These are phyloP conservation scores for Hycleus cichorii DNA, from an alignment of 1,140 invertebrate species.

Conservation along the genomic window DNA sequence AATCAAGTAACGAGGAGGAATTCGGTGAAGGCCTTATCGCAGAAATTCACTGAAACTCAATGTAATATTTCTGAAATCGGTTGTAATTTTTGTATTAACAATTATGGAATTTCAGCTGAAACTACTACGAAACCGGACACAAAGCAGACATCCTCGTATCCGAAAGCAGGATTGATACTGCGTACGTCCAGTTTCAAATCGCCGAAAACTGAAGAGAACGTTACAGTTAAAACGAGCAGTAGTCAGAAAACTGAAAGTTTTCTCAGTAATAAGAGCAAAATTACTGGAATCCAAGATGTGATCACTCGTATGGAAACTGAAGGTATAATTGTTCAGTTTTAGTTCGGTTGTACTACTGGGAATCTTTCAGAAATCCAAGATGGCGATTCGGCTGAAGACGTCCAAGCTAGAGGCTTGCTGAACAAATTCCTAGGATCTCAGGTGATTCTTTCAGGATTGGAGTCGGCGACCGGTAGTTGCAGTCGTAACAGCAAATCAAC, in stretches of 20 bases:
- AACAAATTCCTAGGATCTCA: slow-evolving; percentile 74
- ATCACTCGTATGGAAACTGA: slow-evolving; percentile 60
- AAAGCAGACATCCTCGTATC: slow-evolving; percentile 47
- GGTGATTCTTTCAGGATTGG: slow-evolving; percentile 64
- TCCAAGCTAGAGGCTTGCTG: slow-evolving; percentile 61
- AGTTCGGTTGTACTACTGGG: too few relatives aligned
- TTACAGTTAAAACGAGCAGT: neutral
- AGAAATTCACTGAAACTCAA: slow-evolving; percentile 63
- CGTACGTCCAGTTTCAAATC: slow-evolving; percentile 53
- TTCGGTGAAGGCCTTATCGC: slow-evolving; percentile 62
- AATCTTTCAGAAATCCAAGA: slow-evolving; percentile 48
- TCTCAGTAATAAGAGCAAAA: slow-evolving; percentile 58
- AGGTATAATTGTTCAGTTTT: slow-evolving; percentile 7
- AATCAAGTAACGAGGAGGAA: slow-evolving; percentile 48
- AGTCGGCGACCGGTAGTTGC: slow-evolving; percentile 33
- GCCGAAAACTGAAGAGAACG: slow-evolving; percentile 29
- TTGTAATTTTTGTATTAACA: too few relatives aligned
- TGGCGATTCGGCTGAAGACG: slow-evolving; percentile 55
- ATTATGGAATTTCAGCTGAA: slow-evolving; percentile 40
- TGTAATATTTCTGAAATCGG: slow-evolving; percentile 39
- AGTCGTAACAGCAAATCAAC: neutral
- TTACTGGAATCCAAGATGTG: slow-evolving; percentile 64
- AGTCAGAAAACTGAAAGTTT: slow-evolving; percentile 44
- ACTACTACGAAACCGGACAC: slow-evolving; percentile 41
- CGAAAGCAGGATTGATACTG: slow-evolving; percentile 60